Base-by-base conservation (phyloP, 1,140 invertebrate genomes). In the Vollenhovia emeryi region DNA sequence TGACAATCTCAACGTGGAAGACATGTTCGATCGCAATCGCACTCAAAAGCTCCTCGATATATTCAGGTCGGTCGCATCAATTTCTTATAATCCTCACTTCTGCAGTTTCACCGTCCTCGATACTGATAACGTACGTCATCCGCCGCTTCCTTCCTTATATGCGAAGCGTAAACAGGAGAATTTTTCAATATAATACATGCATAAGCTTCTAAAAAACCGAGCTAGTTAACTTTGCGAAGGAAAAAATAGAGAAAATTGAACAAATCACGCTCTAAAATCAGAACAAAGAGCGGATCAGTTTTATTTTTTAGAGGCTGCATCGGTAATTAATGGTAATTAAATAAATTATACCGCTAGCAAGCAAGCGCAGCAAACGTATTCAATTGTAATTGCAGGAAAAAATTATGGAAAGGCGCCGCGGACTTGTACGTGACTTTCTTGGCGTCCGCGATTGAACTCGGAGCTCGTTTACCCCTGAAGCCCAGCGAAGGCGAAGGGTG, bases 401-500 rank as follows among this genome's bases (percentile, higher is more conserved):
- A 95, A 27, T 91, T 96, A 4, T 96, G 96, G 96, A 94, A 93
- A 85, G 94, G 95, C 48, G 96, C 95, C 52, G 86, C 89, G 27
- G 97, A 98, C 91, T 92, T 98, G 24, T 98, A 98, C 92, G 94
- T 98, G 1, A 98, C 98, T 0, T 98, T 98, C 91, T 95, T 99
- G 73, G 97, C 97, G 40, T 98, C 98, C 3, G 97, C 98, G 1
- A 95, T 98, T 21, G 96, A 98, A 90, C 95, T 98, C 60, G 98
- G 98, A 21, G 98, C 97, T 4, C 95, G 98, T 59, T 93, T 97
- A 78, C 98, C 98, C 2, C 90, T 98, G 24, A 96, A 97, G 90
- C 98, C 98, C 0, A 96, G 96, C 86, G 97, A 98, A 90, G 97
- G 97, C 43, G 98, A 98, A 95, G 98, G 98, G 98, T 98, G 95